Percentiles rank a stretch among this genome's conserved stretches.
Evolutionary conservation across 2,888 invertebrate genomes (phyloP).

Genomic region (Nomada goodeniana): DNA sequence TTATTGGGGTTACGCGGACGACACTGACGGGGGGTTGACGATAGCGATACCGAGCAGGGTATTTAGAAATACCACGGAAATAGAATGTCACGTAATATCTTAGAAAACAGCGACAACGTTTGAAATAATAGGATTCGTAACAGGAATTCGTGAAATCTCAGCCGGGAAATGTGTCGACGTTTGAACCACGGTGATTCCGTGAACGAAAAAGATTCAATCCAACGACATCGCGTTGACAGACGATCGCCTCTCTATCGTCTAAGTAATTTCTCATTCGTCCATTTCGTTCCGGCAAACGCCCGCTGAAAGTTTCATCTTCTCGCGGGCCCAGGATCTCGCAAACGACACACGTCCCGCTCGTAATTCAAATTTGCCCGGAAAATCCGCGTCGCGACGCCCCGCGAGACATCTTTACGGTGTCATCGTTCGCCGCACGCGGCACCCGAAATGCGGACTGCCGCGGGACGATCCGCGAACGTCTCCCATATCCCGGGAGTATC

Average conservation of each 20-base stretch:
- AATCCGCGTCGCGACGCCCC: background rate
- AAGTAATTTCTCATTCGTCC: too few species aligned
- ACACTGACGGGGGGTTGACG: background rate
- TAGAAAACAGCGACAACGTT: too few species aligned
- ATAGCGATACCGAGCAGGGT: too few species aligned
- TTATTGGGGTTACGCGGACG: too few species aligned
- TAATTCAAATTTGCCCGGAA: constrained; percentile 31
- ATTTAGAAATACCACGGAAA: too few species aligned
- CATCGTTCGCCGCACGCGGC: constrained; percentile 43
- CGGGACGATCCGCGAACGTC: constrained; percentile 47
- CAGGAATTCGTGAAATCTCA: too few species aligned
- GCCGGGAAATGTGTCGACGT: too few species aligned
- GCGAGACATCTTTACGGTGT: constrained; percentile 39
- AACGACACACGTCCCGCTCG: constrained; percentile 14
- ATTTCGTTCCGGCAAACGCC: background rate
- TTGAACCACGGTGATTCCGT: too few species aligned
- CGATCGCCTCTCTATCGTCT: background rate
- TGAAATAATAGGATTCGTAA: too few species aligned
- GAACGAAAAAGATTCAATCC: too few species aligned
- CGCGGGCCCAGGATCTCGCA: background rate
- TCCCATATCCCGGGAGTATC: constrained; percentile 51
- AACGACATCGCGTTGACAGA: too few species aligned
- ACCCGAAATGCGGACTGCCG: constrained; percentile 36
- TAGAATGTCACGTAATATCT: too few species aligned
- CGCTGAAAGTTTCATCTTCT: background rate